Evolutionary conservation across 2,888 invertebrate genomes (phyloP).

Genomic region (Thyatira batis): DNA sequence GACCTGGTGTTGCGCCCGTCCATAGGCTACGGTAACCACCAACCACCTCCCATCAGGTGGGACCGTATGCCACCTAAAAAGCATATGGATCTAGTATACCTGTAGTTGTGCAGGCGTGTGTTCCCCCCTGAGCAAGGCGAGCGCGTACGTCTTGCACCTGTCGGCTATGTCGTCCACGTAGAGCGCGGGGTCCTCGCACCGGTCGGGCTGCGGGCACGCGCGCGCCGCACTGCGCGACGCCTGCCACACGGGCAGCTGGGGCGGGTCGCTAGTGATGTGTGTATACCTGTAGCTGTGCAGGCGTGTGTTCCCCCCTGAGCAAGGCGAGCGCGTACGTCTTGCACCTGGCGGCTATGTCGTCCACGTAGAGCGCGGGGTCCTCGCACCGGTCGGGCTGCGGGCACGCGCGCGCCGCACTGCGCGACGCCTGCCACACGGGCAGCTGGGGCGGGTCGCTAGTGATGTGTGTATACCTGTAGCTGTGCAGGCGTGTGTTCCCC

Average conservation of each 20-base stretch:
- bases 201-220: slow-evolving; percentile 25
- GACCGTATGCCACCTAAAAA: too few relatives aligned
- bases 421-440: slow-evolving; percentile 72
- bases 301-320: slow-evolving; percentile 61
- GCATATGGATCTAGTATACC: too few relatives aligned
- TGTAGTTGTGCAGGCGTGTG: slow-evolving; percentile 64
- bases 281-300: slow-evolving; percentile 60
- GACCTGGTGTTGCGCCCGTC: too few relatives aligned
- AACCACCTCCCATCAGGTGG: too few relatives aligned
- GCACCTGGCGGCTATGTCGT: slow-evolving; percentile 57
- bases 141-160: slow-evolving; percentile 67
- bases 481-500: slow-evolving; percentile 66
- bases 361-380: slow-evolving; percentile 25
- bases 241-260: too few relatives aligned
- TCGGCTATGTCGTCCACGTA: slow-evolving; percentile 51
- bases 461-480: slow-evolving; percentile 50
- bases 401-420: slow-evolving; percentile 42
- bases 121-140: slow-evolving; percentile 62
- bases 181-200: slow-evolving; percentile 25
- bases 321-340: slow-evolving; percentile 72
- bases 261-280: too few relatives aligned
- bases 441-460: too few relatives aligned
- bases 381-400: slow-evolving; percentile 22
- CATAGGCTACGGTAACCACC: too few relatives aligned
- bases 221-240: slow-evolving; percentile 53